Conservation (phyloP, 2,113 vertebrate genomes). For the Tylochromis polylepis region DNA sequence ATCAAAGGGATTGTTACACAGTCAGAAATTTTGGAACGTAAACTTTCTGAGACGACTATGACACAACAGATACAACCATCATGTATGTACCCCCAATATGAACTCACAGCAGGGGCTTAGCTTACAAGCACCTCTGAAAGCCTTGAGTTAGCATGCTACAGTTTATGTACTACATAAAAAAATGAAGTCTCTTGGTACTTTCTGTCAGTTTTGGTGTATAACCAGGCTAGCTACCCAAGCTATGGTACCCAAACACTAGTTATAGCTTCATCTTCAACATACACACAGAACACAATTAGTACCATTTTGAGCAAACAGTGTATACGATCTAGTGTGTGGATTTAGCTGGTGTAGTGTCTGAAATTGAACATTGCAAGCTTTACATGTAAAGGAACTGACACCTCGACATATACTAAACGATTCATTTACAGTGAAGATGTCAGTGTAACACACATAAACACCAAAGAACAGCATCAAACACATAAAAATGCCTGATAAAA, state of each 20-base stretch:
- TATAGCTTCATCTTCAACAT: not conserved
- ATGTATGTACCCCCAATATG: not conserved
- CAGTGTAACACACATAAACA: not conserved
- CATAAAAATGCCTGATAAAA: not conserved
- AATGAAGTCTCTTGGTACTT: not conserved
- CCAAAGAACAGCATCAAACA: not conserved
- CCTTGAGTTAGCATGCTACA: not conserved
- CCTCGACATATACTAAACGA: not conserved
- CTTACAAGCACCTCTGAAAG: not conserved
- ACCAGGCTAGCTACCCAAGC: not conserved
- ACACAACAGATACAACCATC: not conserved
- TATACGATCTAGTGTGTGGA: not conserved
- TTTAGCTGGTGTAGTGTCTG: not conserved
- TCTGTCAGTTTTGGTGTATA: not conserved
- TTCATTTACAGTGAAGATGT: not conserved
- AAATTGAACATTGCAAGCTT: not conserved
- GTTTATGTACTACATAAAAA: not conserved
- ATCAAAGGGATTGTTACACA: not conserved
- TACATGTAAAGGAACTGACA: not conserved
- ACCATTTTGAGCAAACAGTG: not conserved
- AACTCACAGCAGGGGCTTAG: not conserved
- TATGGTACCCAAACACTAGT: not conserved
- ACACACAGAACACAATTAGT: not conserved
- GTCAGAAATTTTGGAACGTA: not conserved
- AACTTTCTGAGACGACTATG: not conserved